Percentiles rank a stretch among this genome's conserved stretches.
Evolutionary conservation across 2,797 vertebrate genomes (phyloP).

Genomic region (Amniataba percoides): DNA sequence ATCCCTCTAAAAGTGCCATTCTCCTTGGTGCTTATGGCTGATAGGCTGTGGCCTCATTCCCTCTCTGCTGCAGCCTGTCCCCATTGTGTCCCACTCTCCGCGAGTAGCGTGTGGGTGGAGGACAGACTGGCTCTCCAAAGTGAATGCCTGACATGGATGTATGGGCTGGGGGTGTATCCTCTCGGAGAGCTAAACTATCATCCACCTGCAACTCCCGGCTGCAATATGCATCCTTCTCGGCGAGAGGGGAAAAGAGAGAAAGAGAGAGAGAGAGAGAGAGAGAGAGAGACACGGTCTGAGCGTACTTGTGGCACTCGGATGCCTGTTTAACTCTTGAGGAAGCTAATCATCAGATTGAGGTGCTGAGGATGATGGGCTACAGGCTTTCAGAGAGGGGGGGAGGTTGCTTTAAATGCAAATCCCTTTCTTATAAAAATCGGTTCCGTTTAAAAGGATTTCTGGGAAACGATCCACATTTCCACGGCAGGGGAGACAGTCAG

Average conservation of each 20-base stretch:
- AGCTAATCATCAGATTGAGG: conserved; percentile 88
- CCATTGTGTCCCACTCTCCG: conserved; percentile 83
- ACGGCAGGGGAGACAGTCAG: conserved; percentile 84
- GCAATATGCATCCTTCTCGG: conserved; percentile 71
- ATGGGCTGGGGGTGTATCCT: conserved; percentile 68
- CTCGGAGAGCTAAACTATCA: conserved; percentile 69
- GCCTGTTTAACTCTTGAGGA: conserved; percentile 89
- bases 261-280: conserved; percentile 27
- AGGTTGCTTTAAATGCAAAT: conserved; percentile 90
- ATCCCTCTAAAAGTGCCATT: conserved; percentile 76
- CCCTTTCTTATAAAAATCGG: conserved; percentile 90
- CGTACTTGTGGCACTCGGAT: conserved; percentile 83
- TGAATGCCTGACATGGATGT: conserved; percentile 79
- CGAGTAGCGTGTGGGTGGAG: conserved; percentile 79
- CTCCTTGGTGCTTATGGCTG: conserved; percentile 83
- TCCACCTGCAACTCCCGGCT: conserved; percentile 79
- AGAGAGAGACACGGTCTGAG: conserved; percentile 63
- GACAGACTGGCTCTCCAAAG: conserved; percentile 78
- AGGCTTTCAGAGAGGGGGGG: conserved; percentile 72
- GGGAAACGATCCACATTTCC: conserved; percentile 87
- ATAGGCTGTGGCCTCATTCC: conserved; percentile 84
- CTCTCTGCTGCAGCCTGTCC: conserved; percentile 80
- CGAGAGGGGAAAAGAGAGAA: conserved; percentile 19
- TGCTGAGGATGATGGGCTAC: conserved; percentile 81
- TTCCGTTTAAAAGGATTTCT: conserved; percentile 91